Evolutionary conservation across 1,140 invertebrate genomes (phyloP).

Genomic region (Adelges cooleyi): DNA sequence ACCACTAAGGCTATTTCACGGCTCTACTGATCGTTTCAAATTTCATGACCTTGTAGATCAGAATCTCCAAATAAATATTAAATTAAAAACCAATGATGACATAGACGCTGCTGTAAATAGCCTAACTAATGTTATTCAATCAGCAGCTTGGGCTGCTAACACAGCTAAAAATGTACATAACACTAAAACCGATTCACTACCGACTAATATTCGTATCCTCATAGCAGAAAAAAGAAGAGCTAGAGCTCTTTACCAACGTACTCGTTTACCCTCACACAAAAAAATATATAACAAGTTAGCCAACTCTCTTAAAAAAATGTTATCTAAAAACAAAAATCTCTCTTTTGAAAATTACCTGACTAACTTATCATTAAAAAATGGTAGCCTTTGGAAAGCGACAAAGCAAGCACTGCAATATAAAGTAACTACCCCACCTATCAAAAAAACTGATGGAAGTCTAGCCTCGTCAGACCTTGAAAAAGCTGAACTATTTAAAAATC

Average conservation of each 20-base stretch:
- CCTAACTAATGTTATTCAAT: neutral
- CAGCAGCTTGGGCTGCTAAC: neutral
- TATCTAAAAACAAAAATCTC: neutral
- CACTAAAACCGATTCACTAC: neutral
- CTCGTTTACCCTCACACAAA: neutral
- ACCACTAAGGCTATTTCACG: neutral
- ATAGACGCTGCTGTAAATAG: neutral
- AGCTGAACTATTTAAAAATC: slow-evolving; percentile 30
- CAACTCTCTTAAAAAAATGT: neutral
- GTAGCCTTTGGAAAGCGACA: slow-evolving; percentile 32
- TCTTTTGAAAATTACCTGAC: neutral
- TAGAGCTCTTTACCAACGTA: neutral
- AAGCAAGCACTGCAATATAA: slow-evolving; percentile 19
- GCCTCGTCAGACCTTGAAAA: slow-evolving; percentile 31
- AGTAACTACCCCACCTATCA: neutral
- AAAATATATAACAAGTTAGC: neutral
- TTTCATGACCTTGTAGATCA: neutral
- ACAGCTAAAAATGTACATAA: neutral
- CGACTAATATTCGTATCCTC: neutral
- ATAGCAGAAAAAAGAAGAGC: slow-evolving; percentile 9
- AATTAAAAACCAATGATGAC: slow-evolving; percentile 15
- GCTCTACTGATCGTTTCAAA: neutral
- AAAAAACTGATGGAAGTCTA: slow-evolving; percentile 30
- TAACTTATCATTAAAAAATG: neutral
- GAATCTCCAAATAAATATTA: neutral